Evolutionary conservation across 2,797 vertebrate species (phyloP).

Genomic region (Cyprinodon diabolis): DNA sequence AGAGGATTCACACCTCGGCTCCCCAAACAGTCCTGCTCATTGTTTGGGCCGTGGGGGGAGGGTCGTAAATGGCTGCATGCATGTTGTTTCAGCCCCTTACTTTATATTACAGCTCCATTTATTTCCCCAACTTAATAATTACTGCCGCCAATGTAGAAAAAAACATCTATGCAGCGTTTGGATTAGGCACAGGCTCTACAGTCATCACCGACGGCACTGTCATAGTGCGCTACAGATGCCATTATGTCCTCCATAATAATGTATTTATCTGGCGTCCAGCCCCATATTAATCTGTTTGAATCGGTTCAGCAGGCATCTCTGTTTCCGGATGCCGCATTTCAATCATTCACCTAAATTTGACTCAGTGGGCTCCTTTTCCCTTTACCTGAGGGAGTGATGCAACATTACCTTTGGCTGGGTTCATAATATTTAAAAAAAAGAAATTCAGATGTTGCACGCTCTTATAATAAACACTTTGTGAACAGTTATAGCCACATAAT

Average conservation of each 20-base stretch:
- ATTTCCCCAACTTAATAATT: not conserved
- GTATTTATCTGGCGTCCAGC: constrained; percentile 3
- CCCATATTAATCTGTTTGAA: constrained; percentile 2
- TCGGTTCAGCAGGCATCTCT: not conserved
- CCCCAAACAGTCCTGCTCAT: constrained; percentile 69
- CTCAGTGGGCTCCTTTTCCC: not conserved
- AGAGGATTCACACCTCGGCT: constrained; percentile 56
- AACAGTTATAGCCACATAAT: not conserved
- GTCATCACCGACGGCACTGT: constrained; percentile 29
- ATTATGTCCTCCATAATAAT: constrained; percentile 21
- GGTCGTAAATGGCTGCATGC: constrained; percentile 49
- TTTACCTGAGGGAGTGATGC: not conserved
- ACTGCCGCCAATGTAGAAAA: not conserved
- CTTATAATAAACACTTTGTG: not conserved
- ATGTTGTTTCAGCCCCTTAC: constrained; percentile 42
- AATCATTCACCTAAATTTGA: not conserved
- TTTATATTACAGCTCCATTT: constrained; percentile 6
- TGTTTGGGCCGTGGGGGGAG: constrained; percentile 83
- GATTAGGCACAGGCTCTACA: not conserved
- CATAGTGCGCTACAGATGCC: constrained; percentile 24
- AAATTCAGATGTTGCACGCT: not conserved
- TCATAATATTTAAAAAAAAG: not conserved
- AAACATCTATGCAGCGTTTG: not conserved
- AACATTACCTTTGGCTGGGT: not conserved
- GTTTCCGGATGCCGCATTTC: constrained; percentile 5